These are phyloP conservation scores for Troglohyphantes excavatus DNA, from an alignment of 2,888 invertebrate species.

Conservation along the genomic window DNA sequence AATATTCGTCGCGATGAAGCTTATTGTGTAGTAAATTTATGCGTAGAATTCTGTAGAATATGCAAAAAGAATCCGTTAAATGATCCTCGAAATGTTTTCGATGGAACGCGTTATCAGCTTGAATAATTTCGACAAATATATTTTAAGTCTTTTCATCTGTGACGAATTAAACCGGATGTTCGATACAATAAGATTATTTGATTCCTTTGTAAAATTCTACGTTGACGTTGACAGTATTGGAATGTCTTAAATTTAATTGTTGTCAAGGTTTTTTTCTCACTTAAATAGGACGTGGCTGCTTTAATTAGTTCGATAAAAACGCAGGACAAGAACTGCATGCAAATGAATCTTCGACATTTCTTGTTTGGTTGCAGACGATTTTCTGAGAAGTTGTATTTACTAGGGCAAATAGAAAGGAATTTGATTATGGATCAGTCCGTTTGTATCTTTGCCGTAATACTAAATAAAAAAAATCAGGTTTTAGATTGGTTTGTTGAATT, in stretches of 20 bases:
- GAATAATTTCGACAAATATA: neutral
- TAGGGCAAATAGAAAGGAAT: too few species aligned
- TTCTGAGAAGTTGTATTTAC: too few species aligned
- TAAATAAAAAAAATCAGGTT: too few species aligned
- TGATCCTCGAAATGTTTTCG: neutral
- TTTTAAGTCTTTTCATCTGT: neutral
- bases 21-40: too few species aligned
- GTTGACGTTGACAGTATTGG: neutral
- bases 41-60: neutral
- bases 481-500: too few species aligned
- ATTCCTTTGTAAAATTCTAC: neutral
- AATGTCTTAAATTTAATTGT: neutral
- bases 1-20: too few species aligned
- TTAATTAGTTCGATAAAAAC: neutral
- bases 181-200: neutral
- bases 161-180: neutral
- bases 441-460: too few species aligned
- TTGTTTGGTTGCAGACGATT: too few species aligned
- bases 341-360: too few species aligned
- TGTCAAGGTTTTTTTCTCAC: neutral
- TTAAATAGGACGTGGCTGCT: neutral
- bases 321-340: neutral
- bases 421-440: too few species aligned
- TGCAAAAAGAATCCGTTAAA: neutral
- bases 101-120: neutral